Percentiles rank a stretch among this genome's conserved stretches.
These are phyloP conservation scores for Trypoxylus dichotomus DNA, from an alignment of 1,140 invertebrate genomes.

Conservation along the genomic window DNA sequence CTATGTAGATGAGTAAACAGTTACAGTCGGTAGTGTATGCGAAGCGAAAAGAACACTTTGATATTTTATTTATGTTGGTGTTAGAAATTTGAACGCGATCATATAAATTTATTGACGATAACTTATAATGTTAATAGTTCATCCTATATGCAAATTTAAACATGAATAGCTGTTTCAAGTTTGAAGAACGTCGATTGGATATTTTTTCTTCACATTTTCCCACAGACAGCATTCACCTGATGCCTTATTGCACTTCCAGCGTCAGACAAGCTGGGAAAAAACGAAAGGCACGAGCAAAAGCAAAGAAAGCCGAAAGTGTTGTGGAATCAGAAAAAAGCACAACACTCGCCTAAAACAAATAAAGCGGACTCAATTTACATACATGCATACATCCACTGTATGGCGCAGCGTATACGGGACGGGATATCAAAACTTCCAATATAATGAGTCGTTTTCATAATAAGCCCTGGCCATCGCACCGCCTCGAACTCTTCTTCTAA, in stretches of 20 bases:
- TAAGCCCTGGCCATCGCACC: conserved; percentile 17
- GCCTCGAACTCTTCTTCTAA: conserved; percentile 24
- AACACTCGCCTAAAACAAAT: neutral
- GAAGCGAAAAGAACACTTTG: no score
- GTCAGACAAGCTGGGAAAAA: neutral
- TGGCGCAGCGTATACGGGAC: neutral
- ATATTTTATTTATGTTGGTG: no score
- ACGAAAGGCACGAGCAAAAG: neutral
- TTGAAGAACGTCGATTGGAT: no score
- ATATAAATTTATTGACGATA: no score
- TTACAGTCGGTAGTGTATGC: no score
- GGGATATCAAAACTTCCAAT: conserved; percentile 8
- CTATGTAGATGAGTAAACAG: no score
- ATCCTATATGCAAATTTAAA: no score
- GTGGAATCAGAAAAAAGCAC: neutral
- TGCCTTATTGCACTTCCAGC: neutral
- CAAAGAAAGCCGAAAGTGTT: conserved; percentile 2
- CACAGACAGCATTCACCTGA: neutral
- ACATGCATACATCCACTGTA: neutral
- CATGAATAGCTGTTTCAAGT: no score
- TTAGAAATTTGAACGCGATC: no score
- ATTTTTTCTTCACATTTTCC: neutral
- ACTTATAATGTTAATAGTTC: no score
- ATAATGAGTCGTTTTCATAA: conserved; percentile 24
- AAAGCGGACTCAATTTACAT: neutral